Percentiles rank a stretch among this genome's conserved stretches.
Conservation (phyloP, 2,888 invertebrate genomes). For the Boloria selene region DNA sequence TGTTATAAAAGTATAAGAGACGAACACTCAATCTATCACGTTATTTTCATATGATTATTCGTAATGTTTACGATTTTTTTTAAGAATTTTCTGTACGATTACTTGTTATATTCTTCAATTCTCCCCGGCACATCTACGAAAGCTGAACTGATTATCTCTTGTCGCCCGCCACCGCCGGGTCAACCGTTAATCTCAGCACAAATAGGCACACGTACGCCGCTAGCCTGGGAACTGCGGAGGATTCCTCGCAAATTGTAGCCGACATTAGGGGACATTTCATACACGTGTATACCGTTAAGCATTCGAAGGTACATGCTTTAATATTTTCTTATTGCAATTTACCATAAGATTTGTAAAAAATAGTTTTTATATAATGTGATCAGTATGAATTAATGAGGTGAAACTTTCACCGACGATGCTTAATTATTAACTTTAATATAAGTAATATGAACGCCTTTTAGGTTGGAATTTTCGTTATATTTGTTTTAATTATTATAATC, state of each 20-base stretch:
- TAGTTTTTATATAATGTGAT: neutral
- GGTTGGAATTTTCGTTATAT: too few relatives aligned
- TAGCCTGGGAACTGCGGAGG: slow-evolving; percentile 35
- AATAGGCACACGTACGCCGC: slow-evolving; percentile 65
- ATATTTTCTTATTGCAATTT: neutral
- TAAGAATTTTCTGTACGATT: neutral
- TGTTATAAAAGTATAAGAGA: neutral
- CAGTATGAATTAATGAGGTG: too few relatives aligned
- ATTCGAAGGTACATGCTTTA: neutral
- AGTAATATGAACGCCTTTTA: too few relatives aligned
- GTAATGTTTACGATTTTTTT: neutral
- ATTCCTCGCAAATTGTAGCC: slow-evolving; percentile 53
- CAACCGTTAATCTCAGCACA: slow-evolving; percentile 67
- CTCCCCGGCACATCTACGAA: slow-evolving; percentile 28
- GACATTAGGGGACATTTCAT: slow-evolving; percentile 23
- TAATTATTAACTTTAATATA: too few relatives aligned
- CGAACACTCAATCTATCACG: neutral
- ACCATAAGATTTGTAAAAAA: neutral
- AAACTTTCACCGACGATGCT: too few relatives aligned
- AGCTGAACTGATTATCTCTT: slow-evolving; percentile 47
- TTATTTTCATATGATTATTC: neutral
- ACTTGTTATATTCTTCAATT: slow-evolving; percentile 1
- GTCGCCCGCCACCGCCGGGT: slow-evolving; percentile 42
- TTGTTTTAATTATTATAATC: too few relatives aligned
- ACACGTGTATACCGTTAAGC: slow-evolving; percentile 20